A percentile compares a stretch with the other conserved stretches of the same genome.
Conservation (phyloP, 2,113 vertebrate genomes). For the Phrynosoma platyrhinos region DNA sequence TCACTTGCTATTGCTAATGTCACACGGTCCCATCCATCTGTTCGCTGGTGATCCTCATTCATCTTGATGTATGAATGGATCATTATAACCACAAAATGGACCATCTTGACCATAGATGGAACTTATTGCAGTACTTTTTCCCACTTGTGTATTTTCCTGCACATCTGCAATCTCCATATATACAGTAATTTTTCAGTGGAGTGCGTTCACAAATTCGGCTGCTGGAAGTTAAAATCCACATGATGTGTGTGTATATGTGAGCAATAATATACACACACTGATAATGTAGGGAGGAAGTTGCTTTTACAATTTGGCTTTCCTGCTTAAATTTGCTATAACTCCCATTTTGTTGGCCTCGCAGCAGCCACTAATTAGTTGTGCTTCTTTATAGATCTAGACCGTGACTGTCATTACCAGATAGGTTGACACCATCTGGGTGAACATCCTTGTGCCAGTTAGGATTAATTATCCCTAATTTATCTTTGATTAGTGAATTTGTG, state of each 20-base stretch:
- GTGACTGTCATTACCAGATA: conserved; percentile 67
- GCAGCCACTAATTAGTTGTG: conserved; percentile 57
- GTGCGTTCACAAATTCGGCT: neutral
- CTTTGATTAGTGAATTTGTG: conserved; percentile 72
- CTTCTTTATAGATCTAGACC: conserved; percentile 58
- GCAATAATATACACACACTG: neutral
- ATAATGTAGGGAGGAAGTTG: neutral
- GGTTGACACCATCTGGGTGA: conserved; percentile 23
- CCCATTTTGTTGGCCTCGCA: conserved; percentile 46
- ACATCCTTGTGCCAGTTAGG: conserved; percentile 5
- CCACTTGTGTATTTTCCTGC: too few species aligned
- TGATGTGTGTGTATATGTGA: neutral
- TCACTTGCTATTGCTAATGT: neutral
- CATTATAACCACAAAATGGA: too few species aligned
- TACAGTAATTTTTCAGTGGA: neutral
- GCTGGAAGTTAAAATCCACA: too few species aligned
- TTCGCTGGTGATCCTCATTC: too few species aligned
- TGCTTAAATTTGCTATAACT: neutral
- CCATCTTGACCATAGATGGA: neutral
- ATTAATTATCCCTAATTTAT: conserved; percentile 72
- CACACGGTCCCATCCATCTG: neutral
- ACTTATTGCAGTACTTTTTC: too few species aligned
- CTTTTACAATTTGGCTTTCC: conserved; percentile 47
- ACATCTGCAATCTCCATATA: too few species aligned
- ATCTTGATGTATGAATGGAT: too few species aligned